Conservation (phyloP, 2,113 vertebrate genomes). For the Myocastor coypus region DNA sequence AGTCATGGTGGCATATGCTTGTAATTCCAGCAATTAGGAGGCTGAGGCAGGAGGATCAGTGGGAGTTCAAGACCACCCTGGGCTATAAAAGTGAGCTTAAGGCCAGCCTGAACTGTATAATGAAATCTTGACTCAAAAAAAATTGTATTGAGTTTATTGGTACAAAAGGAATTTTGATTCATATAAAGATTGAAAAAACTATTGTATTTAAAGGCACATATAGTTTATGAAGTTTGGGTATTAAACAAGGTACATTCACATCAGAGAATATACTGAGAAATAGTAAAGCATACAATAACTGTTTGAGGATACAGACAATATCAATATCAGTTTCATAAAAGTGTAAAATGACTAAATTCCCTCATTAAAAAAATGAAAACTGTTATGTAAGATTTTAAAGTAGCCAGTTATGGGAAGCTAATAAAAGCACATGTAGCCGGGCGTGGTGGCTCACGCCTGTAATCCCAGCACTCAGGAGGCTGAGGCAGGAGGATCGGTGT, state of each 20-base stretch:
- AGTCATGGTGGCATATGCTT: too few species aligned
- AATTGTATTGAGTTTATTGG: neutral
- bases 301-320: neutral
- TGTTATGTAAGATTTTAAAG: neutral
- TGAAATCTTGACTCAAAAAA: too few species aligned
- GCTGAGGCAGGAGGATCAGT: too few species aligned
- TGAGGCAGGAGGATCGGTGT: too few species aligned
- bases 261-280: neutral
- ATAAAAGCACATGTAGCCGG: neutral
- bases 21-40: too few species aligned
- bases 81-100: too few species aligned
- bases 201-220: neutral
- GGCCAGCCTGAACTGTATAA: too few species aligned
- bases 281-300: neutral
- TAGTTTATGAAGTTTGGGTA: neutral
- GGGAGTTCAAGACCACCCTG: too few species aligned
- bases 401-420: neutral
- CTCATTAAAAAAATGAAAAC: neutral
- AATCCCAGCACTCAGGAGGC: too few species aligned
- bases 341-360: neutral
- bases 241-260: neutral
- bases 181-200: neutral
- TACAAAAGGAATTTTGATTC: neutral
- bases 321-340: neutral
- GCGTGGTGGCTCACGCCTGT: too few species aligned